Base-by-base conservation (phyloP, 1,140 invertebrate species). In the Lethocerus indicus region DNA sequence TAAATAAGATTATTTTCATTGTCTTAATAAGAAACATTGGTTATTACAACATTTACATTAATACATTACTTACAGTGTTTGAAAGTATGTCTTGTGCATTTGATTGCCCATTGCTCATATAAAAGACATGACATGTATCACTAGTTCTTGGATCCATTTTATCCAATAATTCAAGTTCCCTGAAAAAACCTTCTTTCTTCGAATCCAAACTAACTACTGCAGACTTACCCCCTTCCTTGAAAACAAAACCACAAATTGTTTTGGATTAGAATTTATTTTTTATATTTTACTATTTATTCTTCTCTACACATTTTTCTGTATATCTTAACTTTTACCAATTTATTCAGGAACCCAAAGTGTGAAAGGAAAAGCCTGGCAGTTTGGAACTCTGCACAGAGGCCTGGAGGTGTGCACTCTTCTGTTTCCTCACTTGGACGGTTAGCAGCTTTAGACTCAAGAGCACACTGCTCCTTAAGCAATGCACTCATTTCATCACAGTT, bases 121-220 rank as follows among this genome's bases (percentile, higher is more conserved):
- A 98, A 68, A 96, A 95, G 52, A 97, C 73, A 63, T 95, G 89
- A 53, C 87, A 88, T 0, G 93, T 97, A 61, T 96, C 89, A 58
- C 80, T 80, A 5, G 86, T 90, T 54, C 90, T 71, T 25, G 81
- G 75, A 57, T 88, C 87, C 51, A 85, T 80, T 35, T 72, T 72
- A 66, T 92, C 88, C 35, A 94, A 64, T 25, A 71, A 70, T 59
- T 88, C 76, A 14, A 88, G 63, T 53, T 83, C 78, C 12, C 69
- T 63, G 23, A 74, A 75, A 60, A 94, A 87, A 16, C 78, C 80
- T 12, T 73, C 60, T 40, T 75, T 69, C 7, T 72, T 72, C 25
- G 76, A 78, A 67, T 94, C 85, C 43, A 96, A 67, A 25, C 83
- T 80, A 14, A 78, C 76, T 6, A 95, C 68, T n/a, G 77, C 75